A percentile compares a stretch with the other conserved stretches of the same genome.
These are phyloP conservation scores for Merluccius polli DNA, from an alignment of 2,797 vertebrate species.

Conservation along the genomic window DNA sequence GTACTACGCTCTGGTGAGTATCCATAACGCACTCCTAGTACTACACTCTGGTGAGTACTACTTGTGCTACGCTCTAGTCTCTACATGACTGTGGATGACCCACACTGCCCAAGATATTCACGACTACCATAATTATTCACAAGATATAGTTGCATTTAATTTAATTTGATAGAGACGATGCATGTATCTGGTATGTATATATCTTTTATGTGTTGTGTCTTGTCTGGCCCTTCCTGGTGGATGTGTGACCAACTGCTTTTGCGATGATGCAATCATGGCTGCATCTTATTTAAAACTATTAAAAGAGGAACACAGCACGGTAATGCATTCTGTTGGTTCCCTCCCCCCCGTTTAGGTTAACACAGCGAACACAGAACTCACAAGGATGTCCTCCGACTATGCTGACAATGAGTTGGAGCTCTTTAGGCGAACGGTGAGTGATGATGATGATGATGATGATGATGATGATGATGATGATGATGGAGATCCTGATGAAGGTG, in stretches of 20 bases:
- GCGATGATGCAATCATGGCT: too few relatives aligned
- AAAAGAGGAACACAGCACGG: neutral
- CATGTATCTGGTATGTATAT: too few relatives aligned
- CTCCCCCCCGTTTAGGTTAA: constrained; percentile 78
- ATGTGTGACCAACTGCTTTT: too few relatives aligned
- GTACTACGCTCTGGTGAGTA: neutral
- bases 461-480: neutral
- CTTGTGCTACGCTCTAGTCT: neutral
- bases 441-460: neutral
- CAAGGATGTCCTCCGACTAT: constrained; percentile 90
- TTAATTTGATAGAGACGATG: too few relatives aligned
- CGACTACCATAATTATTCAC: too few relatives aligned
- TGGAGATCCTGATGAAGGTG: neutral
- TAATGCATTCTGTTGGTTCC: neutral
- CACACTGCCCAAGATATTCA: too few relatives aligned
- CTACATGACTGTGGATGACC: too few relatives aligned
- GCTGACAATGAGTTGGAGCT: constrained; percentile 90
- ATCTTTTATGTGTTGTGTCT: too few relatives aligned
- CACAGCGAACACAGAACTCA: constrained; percentile 83
- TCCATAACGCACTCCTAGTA: too few relatives aligned
- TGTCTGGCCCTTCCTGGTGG: too few relatives aligned
- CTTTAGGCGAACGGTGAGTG: constrained; percentile 88
- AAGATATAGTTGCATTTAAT: too few relatives aligned
- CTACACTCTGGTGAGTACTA: neutral
- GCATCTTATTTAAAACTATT: neutral